These are phyloP conservation scores for Rallus crepitans DNA, from an alignment of 2,797 vertebrate genomes.

Conservation along the genomic window DNA sequence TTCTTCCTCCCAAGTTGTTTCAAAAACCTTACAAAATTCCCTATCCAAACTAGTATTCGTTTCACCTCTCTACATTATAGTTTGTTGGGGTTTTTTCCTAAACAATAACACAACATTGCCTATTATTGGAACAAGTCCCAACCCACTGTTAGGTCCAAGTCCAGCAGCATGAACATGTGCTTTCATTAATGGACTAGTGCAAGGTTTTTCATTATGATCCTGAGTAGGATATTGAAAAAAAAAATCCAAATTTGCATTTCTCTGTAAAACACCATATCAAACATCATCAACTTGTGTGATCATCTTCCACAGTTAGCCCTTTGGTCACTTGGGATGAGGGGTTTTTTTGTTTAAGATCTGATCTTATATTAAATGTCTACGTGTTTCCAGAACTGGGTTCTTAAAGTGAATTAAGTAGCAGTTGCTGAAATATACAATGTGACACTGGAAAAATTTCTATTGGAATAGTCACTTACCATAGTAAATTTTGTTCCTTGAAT, in stretches of 20 bases:
- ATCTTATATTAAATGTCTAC: not conserved
- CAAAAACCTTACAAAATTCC: not conserved
- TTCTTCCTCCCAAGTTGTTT: not conserved
- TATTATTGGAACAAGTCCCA: not conserved
- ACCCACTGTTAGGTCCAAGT: not conserved
- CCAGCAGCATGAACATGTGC: not conserved
- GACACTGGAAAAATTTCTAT: not conserved
- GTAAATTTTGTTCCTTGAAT: constrained; percentile 1
- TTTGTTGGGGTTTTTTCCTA: not conserved
- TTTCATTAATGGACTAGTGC: not conserved
- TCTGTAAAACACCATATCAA: not conserved
- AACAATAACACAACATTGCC: not conserved
- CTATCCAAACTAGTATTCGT: not conserved
- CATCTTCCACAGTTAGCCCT: not conserved
- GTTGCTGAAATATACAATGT: not conserved
- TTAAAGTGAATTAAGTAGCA: not conserved
- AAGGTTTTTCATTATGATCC: not conserved
- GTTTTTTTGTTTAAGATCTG: not conserved
- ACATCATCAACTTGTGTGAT: not conserved
- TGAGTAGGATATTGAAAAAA: not conserved
- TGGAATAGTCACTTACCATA: not conserved
- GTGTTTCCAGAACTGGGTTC: not conserved
- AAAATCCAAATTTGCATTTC: not conserved
- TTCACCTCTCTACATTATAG: not conserved
- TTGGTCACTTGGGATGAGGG: not conserved